Evolutionary conservation across 2,797 vertebrate species (phyloP).

Genomic region (Cyclopterus lumpus): DNA sequence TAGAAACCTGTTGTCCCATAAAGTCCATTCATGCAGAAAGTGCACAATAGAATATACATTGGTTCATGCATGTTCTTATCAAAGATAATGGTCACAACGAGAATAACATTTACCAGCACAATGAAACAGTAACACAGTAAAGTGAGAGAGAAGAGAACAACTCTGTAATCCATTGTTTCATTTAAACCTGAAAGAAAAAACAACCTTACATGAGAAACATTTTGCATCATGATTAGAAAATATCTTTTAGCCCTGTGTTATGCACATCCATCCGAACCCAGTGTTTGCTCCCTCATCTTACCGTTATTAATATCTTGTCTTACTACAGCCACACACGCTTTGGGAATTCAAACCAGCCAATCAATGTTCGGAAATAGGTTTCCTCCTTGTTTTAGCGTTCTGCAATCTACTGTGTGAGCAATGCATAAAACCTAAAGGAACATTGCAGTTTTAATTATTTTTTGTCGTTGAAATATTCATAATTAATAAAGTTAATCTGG

Average conservation of each 20-base stretch:
- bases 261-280: background rate
- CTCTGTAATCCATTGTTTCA: slow-evolving; percentile 40
- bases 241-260: background rate
- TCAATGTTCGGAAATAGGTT: background rate
- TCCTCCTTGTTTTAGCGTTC: too few species aligned
- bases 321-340: background rate
- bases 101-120: slow-evolving; percentile 34
- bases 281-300: background rate
- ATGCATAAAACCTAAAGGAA: background rate
- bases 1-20: slow-evolving; percentile 61
- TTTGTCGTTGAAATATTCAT: background rate
- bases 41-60: slow-evolving; percentile 64
- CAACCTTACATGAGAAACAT: slow-evolving; percentile 32
- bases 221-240: slow-evolving; percentile 24
- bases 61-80: slow-evolving; percentile 59
- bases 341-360: slow-evolving; percentile 25
- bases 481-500: background rate
- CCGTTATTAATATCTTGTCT: background rate
- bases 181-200: slow-evolving; percentile 63
- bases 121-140: slow-evolving; percentile 46
- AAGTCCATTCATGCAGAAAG: slow-evolving; percentile 53
- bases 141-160: slow-evolving; percentile 39
- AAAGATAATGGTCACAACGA: slow-evolving; percentile 37
- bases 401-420: background rate
- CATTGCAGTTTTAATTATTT: background rate